Percentiles rank a stretch among this genome's conserved stretches.
Evolutionary conservation across 2,888 invertebrate genomes (phyloP).

Genomic region (Drosophila longiperda): DNA sequence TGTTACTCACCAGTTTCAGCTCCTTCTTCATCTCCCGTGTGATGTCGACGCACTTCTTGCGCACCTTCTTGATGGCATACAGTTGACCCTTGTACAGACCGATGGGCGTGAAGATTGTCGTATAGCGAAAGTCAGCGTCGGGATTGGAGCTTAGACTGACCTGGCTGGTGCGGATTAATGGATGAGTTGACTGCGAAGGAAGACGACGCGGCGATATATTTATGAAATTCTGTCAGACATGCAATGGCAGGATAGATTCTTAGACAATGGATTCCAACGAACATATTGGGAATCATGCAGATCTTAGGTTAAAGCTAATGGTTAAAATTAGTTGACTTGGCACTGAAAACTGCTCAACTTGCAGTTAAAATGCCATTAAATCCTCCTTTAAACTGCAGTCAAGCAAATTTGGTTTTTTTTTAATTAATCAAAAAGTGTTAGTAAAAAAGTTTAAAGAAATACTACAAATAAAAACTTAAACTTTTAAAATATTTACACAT

Average conservation of each 20-base stretch:
- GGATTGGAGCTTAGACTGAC: conserved; percentile 96
- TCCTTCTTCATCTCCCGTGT: conserved; percentile 96
- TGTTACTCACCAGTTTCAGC: conserved; percentile 91
- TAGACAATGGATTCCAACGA: conserved; percentile 6
- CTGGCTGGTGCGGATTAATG: conserved; percentile 92
- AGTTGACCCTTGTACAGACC: conserved; percentile 95
- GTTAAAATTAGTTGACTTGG: neutral
- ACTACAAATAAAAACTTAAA: neutral
- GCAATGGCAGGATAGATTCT: conserved; percentile 35
- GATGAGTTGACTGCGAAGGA: conserved; percentile 86
- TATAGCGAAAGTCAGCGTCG: conserved; percentile 95
- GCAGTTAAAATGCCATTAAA: neutral
- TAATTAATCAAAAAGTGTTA: neutral
- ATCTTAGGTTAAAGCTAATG: neutral
- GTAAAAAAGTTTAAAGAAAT: neutral
- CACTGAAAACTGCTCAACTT: neutral
- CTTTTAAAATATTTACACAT: neutral
- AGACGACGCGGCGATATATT: conserved; percentile 57
- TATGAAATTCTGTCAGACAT: conserved; percentile 56
- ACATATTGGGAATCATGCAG: neutral
- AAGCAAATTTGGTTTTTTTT: neutral
- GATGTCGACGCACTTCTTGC: conserved; percentile 94
- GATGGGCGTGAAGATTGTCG: conserved; percentile 95
- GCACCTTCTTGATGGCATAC: conserved; percentile 93
- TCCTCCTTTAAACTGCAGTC: neutral